Evolutionary conservation across 2,888 invertebrate species (phyloP).

Genomic region (Lithophane semibrunnea): DNA sequence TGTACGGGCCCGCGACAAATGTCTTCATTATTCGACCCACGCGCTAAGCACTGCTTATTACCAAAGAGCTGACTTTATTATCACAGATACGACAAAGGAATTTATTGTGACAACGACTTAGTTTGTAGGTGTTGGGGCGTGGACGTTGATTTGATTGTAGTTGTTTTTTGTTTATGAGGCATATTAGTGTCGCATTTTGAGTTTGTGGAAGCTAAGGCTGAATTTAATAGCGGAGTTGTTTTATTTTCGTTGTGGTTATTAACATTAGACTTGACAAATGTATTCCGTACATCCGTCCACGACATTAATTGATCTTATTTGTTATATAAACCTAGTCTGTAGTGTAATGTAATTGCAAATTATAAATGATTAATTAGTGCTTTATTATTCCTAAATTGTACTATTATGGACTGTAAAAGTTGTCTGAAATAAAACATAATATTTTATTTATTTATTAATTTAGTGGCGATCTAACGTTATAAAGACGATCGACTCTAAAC

Average conservation of each 20-base stretch:
- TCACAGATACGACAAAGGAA: slow-evolving; percentile 64
- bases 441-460: no score
- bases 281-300: no score
- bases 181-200: slow-evolving; percentile 40
- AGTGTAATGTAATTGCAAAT: no score
- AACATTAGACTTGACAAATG: background rate
- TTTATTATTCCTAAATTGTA: no score
- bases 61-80: slow-evolving; percentile 66
- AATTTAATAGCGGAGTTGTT: background rate
- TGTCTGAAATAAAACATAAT: no score
- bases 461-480: background rate
- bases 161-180: slow-evolving; percentile 48
- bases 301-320: no score
- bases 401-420: no score
- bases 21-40: slow-evolving; percentile 87
- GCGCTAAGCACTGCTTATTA: slow-evolving; percentile 70
- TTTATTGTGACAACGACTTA: slow-evolving; percentile 56
- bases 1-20: slow-evolving; percentile 77
- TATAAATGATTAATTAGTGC: no score
- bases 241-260: background rate
- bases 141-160: slow-evolving; percentile 32
- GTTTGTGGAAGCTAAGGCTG: background rate
- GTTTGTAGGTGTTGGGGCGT: slow-evolving; percentile 59
- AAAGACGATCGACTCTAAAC: background rate
- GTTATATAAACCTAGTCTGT: no score